These are phyloP conservation scores for Stercorarius parasiticus DNA, from an alignment of 2,113 vertebrate species.

Conservation along the genomic window DNA sequence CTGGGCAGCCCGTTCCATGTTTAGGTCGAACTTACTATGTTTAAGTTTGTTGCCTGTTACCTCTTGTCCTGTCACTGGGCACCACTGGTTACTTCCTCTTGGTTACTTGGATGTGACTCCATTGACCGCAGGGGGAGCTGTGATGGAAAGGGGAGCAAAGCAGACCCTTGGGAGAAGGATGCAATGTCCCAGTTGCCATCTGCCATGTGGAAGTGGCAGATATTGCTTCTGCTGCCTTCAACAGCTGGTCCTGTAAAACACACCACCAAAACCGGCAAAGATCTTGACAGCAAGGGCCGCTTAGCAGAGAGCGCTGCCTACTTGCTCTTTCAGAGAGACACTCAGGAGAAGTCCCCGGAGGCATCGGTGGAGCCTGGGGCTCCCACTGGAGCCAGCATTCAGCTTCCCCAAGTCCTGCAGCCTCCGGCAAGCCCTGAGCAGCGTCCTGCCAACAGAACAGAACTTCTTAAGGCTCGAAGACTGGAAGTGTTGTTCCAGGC, in stretches of 20 bases:
- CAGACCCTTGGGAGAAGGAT: background rate
- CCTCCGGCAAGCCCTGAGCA: background rate
- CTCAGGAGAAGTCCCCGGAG: background rate
- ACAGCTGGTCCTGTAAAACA: background rate
- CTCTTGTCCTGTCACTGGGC: too few relatives aligned
- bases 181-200: background rate
- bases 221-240: background rate
- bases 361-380: background rate
- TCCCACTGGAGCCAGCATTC: background rate
- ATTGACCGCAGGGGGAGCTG: background rate
- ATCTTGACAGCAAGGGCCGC: background rate
- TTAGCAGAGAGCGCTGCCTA: background rate
- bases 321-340: background rate
- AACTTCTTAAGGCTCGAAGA: conserved; percentile 31
- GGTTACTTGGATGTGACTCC: background rate
- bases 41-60: too few relatives aligned
- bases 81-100: background rate
- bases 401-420: background rate
- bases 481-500: conserved; percentile 60
- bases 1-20: too few relatives aligned
- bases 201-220: background rate
- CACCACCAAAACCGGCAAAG: background rate
- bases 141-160: background rate
- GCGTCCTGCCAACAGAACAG: background rate
- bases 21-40: too few relatives aligned